Evolutionary conservation across 2,113 vertebrate genomes (phyloP).

Genomic region (Oplegnathus fasciatus): DNA sequence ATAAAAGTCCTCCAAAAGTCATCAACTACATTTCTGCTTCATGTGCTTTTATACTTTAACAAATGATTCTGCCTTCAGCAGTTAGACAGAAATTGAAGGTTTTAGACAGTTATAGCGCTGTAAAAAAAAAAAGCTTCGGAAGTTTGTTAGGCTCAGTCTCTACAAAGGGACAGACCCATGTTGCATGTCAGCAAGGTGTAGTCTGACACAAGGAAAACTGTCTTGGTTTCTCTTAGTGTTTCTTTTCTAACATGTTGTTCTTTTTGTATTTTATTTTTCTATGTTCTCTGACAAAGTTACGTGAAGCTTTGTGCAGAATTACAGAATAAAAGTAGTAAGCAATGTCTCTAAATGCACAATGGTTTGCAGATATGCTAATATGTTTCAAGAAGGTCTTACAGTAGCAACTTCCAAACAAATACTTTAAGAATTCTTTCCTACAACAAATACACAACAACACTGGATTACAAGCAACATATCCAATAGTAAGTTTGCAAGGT

Average conservation of each 20-base stretch:
- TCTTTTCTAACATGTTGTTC: background rate
- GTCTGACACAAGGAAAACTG: background rate
- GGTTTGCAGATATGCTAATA: background rate
- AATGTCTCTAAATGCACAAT: background rate
- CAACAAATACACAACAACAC: background rate
- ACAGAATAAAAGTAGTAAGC: background rate
- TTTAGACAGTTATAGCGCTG: background rate
- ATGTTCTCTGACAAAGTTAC: constrained; percentile 1
- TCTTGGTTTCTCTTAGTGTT: background rate
- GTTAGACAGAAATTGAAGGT: no score
- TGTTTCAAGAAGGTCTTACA: background rate
- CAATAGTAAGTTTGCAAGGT: background rate
- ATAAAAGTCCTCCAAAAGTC: background rate
- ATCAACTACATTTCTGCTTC: background rate
- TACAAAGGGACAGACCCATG: no score
- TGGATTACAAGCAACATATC: background rate
- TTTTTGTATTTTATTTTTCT: background rate
- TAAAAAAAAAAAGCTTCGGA: background rate
- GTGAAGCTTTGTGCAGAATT: background rate
- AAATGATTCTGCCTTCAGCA: background rate
- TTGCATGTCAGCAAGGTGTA: background rate
- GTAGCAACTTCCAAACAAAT: background rate
- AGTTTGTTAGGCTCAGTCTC: background rate
- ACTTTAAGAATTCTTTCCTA: background rate
- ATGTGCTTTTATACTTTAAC: background rate